A percentile compares a stretch with the other conserved stretches of the same genome.
Evolutionary conservation across 2,888 invertebrate species (phyloP).

Genomic region (Drosophila basisetae): DNA sequence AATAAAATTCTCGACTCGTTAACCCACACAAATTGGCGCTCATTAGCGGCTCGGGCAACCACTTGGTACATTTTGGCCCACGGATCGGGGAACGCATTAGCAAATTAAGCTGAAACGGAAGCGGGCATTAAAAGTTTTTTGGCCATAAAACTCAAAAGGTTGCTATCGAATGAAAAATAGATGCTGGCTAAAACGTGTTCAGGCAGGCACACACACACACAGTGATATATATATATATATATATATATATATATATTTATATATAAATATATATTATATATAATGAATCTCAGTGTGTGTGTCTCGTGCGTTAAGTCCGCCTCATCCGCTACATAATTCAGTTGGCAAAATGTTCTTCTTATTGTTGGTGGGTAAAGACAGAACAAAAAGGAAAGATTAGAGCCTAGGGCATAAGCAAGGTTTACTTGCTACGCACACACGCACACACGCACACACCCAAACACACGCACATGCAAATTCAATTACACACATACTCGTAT

Average conservation of each 20-base stretch:
- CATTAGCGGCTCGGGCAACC: conserved; percentile 57
- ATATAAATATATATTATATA: conserved; percentile 11
- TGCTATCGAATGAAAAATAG: conserved; percentile 64
- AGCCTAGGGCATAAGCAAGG: conserved; percentile 42
- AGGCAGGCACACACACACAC: conserved; percentile 13
- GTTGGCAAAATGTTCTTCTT: conserved; percentile 42
- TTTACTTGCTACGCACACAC: conserved; percentile 28
- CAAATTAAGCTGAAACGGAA: conserved; percentile 67
- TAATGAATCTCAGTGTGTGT: conserved; percentile 60
- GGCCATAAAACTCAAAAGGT: conserved; percentile 62
- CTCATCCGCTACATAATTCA: conserved; percentile 76
- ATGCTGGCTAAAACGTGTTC: conserved; percentile 59
- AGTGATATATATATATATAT: conserved; percentile 14
- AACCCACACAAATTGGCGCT: conserved; percentile 54
- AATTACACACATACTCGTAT: neutral
- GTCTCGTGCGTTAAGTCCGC: conserved; percentile 65
- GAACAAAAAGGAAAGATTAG: conserved; percentile 39
- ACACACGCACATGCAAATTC: neutral
- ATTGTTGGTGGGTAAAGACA: neutral
- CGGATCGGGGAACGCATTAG: conserved; percentile 62
- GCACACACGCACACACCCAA: conserved; percentile 16
- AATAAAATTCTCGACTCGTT: conserved; percentile 10
- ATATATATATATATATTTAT: neutral
- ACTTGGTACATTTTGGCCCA: conserved; percentile 20
- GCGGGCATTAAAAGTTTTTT: conserved; percentile 66